phyloP scores from a whole-genome alignment of 2,888 invertebrate species.

The Pachliopta kotzebuea region DNA sequence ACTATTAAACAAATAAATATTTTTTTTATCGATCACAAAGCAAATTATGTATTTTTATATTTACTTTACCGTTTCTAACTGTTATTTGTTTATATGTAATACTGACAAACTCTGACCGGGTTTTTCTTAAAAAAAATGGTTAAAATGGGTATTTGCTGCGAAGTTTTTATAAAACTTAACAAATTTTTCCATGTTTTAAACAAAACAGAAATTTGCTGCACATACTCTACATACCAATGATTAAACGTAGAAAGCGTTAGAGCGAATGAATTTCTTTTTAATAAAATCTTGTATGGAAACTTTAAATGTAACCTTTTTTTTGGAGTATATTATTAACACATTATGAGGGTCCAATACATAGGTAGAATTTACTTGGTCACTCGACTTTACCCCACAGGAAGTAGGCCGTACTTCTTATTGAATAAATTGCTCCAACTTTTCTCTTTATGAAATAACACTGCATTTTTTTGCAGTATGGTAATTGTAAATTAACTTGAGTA shows the following conservation, averaged over 20 bases:
- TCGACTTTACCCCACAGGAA: slow-evolving; percentile 63
- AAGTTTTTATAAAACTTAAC: neutral
- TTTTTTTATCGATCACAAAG: no score
- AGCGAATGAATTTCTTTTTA: neutral
- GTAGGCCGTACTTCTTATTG: slow-evolving; percentile 68
- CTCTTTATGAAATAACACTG: slow-evolving; percentile 30
- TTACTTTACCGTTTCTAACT: no score
- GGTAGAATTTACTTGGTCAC: slow-evolving; percentile 59
- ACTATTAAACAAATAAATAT: no score
- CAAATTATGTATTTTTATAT: no score
- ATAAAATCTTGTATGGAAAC: neutral
- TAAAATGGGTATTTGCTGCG: no score
- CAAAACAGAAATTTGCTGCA: slow-evolving; percentile 1
- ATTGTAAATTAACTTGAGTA: neutral
- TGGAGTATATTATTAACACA: neutral
- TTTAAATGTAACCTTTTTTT: neutral
- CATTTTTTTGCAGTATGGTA: neutral
- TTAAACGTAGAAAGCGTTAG: slow-evolving; percentile 5
- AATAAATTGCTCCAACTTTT: slow-evolving; percentile 63
- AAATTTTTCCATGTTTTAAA: neutral
- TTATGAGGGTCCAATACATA: slow-evolving; percentile 34
- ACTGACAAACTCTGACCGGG: no score
- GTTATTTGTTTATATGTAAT: no score
- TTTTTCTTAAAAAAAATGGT: no score
- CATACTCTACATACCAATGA: neutral